Evolutionary conservation across 37 sponge, comb jelly and placozoan genomes (phyloP), one percentile per base, ranked within the genome.

Genomic region (Amphimedon queenslandica): DNA sequence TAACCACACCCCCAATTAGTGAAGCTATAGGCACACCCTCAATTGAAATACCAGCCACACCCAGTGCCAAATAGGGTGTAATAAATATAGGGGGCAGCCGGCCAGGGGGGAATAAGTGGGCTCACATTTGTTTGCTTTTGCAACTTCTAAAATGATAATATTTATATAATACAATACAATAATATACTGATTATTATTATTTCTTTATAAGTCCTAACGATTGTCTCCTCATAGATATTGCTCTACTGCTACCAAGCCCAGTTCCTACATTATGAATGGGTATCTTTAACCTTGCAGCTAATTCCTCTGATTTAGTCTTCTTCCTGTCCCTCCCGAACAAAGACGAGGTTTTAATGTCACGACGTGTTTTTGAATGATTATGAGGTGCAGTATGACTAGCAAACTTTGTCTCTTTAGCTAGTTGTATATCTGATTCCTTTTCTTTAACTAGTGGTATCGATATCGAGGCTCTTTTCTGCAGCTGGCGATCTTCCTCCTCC

Each of bases 401-500:
- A 64, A 80, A 92, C 5, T 41, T 23, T 0, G 65, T 80, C 38
- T 47, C 72, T 58, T 66, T 86, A 18, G 94, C 94, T 30, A 23
- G 36, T 42, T 37, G 16, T 23, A 90, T 69, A 58, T 94, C 95
- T 0, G 75, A 74, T 55, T 51, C 25, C 8, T 80, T 69, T 57
- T 94, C 95, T 23, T 57, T 37, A 4, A 90, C 81, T 0, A 90
- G 72, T 8, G 84, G 81, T n/a, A 94, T 77, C 47, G 39, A 53
- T 2, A 94, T 64, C 29, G 73, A 63, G 1, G 87, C 77, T 38
- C 64, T 75, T 3, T 72, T 42, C 34, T 78, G 66, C n/a, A 94
- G 33, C 33, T 53, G 51, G 56, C 79, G 58, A 24, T 90, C 84
- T 40, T 79, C 65, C 0, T 83, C 80, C 1, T 71, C 81, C 56